Conservation (phyloP, 2,113 vertebrate species). For the Rhegmatorhina hoffmannsi region DNA sequence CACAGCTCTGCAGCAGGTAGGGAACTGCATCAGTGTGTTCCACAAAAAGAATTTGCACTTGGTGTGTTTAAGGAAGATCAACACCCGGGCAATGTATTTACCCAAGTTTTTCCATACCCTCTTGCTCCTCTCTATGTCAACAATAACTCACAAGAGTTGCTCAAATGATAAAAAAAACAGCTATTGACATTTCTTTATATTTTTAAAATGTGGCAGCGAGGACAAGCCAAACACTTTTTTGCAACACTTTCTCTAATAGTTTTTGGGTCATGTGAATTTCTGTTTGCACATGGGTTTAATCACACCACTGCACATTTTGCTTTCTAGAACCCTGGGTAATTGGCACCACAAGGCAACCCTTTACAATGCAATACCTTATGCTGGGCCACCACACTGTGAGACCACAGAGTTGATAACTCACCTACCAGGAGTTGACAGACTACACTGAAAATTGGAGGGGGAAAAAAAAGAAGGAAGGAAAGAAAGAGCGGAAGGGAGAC, state of each 20-base stretch:
- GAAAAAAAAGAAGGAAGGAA: neutral
- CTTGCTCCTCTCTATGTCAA: neutral
- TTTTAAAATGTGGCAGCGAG: neutral
- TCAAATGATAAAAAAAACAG: neutral
- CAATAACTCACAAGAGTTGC: neutral
- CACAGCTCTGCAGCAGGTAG: neutral
- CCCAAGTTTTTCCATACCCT: neutral
- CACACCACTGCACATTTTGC: neutral
- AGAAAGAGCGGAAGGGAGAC: conserved; percentile 51
- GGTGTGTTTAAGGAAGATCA: neutral
- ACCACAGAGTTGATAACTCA: conserved; percentile 29
- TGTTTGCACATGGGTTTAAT: neutral
- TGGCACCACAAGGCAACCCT: conserved; percentile 35
- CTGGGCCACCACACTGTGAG: conserved; percentile 35
- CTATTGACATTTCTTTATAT: no score
- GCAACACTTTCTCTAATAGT: neutral
- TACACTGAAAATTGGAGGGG: conserved; percentile 50
- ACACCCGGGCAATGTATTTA: neutral
- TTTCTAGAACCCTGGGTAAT: neutral
- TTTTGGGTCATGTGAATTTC: neutral
- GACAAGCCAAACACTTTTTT: neutral
- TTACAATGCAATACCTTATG: neutral
- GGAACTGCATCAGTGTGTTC: neutral
- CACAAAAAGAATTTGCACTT: neutral
- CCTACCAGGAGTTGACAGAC: conserved; percentile 62